These are phyloP conservation scores for Leuciscus waleckii DNA, from an alignment of 2,797 vertebrate species.

Conservation along the genomic window DNA sequence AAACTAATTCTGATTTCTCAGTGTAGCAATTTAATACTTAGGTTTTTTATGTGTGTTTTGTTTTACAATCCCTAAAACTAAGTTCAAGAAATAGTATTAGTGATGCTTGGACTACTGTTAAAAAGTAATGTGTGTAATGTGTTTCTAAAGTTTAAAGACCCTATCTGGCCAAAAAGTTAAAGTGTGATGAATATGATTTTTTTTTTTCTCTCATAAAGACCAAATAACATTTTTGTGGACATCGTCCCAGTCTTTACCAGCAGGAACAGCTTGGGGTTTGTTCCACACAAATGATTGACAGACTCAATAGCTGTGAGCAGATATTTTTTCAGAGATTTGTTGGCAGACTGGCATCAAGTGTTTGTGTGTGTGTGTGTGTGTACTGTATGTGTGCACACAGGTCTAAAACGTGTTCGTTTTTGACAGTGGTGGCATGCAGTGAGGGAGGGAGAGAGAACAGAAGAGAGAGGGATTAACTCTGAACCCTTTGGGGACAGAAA, in stretches of 20 bases:
- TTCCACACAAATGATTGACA: slow-evolving; percentile 40
- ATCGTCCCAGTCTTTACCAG: slow-evolving; percentile 32
- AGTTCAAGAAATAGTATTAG: not conserved
- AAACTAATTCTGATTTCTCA: not conserved
- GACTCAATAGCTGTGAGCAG: slow-evolving; percentile 21
- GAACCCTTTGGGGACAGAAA: slow-evolving; percentile 33
- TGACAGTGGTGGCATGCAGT: slow-evolving; percentile 63
- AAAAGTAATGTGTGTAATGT: not conserved
- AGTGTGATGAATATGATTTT: not conserved
- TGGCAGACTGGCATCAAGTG: slow-evolving; percentile 22
- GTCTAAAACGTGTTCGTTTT: slow-evolving; percentile 37
- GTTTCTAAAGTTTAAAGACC: not conserved
- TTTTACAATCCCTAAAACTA: not conserved
- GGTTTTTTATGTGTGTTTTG: not conserved
- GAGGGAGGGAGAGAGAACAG: slow-evolving; percentile 12
- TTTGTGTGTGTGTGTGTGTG: not conserved
- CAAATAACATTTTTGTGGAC: slow-evolving; percentile 41
- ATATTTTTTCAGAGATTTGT: slow-evolving; percentile 14
- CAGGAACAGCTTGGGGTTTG: not conserved
- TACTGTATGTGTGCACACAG: not conserved
- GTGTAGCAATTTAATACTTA: not conserved
- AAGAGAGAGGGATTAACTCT: slow-evolving; percentile 28
- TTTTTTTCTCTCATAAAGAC: not conserved
- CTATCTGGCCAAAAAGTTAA: not conserved
- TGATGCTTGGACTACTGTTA: not conserved